These are phyloP conservation scores for Carcinoscorpius rotundicauda DNA, from an alignment of 1,140 invertebrate genomes.

Conservation along the genomic window DNA sequence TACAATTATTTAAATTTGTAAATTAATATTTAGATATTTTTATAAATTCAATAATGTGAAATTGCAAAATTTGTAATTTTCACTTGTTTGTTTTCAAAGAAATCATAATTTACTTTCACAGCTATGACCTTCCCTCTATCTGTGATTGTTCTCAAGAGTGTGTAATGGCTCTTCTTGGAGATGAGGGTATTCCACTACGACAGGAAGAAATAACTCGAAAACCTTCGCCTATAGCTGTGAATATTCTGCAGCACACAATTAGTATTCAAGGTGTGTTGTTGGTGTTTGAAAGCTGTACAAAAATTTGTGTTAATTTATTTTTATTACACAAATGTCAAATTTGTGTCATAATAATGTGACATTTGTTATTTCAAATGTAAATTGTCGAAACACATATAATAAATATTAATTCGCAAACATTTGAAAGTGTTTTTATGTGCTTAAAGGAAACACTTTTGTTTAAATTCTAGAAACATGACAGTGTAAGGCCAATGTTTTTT, in stretches of 20 bases:
- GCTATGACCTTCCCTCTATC: slow-evolving; percentile 89
- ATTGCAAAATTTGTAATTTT: background rate
- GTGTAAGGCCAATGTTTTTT: no score
- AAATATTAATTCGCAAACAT: no score
- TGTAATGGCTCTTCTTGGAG: slow-evolving; percentile 77
- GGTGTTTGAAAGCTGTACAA: no score
- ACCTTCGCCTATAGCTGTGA: slow-evolving; percentile 69
- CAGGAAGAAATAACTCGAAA: slow-evolving; percentile 60
- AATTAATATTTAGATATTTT: background rate
- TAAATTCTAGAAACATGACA: no score
- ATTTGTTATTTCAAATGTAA: no score
- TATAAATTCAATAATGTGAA: background rate
- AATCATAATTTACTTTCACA: slow-evolving; percentile 28
- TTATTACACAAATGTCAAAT: no score
- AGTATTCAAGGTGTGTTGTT: slow-evolving; percentile 55
- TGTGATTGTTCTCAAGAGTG: slow-evolving; percentile 94
- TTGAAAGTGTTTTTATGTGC: no score
- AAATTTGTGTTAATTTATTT: no score
- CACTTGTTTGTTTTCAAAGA: background rate
- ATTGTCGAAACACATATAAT: no score
- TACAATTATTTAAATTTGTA: background rate
- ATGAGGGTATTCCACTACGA: slow-evolving; percentile 55
- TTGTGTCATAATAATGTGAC: no score
- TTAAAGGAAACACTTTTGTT: no score
- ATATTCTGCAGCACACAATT: slow-evolving; percentile 73